phyloP scores from a whole-genome alignment of 2,113 vertebrate species.

The Stomatorhinus ivindoensis region DNA sequence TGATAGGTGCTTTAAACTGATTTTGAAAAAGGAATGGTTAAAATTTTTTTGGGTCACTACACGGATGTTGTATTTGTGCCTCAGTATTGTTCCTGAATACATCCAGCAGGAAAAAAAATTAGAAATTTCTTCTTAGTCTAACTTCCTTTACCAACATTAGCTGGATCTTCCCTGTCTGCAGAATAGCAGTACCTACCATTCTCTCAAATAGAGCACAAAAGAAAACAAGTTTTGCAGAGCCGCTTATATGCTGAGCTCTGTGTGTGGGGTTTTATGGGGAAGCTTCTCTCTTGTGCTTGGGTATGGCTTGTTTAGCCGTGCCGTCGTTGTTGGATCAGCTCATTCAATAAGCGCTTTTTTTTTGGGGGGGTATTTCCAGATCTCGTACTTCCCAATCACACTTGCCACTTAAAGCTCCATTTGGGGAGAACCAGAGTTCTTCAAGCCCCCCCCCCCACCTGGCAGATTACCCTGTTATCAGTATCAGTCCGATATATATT shows the following conservation, averaged over 20 bases:
- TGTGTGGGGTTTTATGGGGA: background rate
- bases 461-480: background rate
- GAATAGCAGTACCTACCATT: constrained; percentile 23
- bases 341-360: background rate
- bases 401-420: background rate
- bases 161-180: constrained; percentile 24
- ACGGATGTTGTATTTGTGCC: background rate
- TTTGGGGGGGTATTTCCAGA: background rate
- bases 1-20: background rate
- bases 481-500: background rate
- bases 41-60: background rate
- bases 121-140: background rate
- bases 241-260: background rate
- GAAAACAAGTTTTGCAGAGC: background rate
- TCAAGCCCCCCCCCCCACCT: background rate
- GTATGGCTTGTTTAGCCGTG: background rate
- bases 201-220: background rate
- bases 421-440: background rate
- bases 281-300: background rate
- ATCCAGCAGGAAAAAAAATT: background rate
- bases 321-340: background rate
- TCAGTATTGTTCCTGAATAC: background rate
- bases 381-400: background rate
- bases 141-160: background rate
- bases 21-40: background rate